Evolutionary conservation across 2,888 invertebrate species (phyloP).

Genomic region (Cephus rjabovi): DNA sequence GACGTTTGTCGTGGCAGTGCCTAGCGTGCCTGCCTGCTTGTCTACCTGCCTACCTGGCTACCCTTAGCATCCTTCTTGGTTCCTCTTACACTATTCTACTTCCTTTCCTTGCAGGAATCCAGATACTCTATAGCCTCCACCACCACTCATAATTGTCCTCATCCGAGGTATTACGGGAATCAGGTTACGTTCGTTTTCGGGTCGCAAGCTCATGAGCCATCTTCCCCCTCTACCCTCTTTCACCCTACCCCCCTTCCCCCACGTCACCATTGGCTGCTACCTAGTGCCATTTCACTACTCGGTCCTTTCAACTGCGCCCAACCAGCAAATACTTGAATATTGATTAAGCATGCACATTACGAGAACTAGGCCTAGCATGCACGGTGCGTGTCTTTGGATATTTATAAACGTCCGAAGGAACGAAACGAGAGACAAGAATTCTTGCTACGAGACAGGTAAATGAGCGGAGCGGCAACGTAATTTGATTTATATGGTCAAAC

Average conservation of each 20-base stretch:
- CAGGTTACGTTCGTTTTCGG: background rate
- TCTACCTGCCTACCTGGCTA: background rate
- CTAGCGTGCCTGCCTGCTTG: slow-evolving; percentile 19
- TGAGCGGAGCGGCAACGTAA: slow-evolving; percentile 15
- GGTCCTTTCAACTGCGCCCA: background rate
- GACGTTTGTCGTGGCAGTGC: slow-evolving; percentile 32
- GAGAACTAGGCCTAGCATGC: slow-evolving; percentile 36
- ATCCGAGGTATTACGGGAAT: slow-evolving; percentile 32
- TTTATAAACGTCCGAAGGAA: slow-evolving; percentile 31
- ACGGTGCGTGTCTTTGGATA: slow-evolving; percentile 46
- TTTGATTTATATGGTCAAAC: slow-evolving; percentile 14
- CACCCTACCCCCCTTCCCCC: no score
- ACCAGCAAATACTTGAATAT: slow-evolving; percentile 48
- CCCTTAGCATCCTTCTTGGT: slow-evolving; percentile 6
- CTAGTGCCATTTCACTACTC: background rate
- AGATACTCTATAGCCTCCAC: slow-evolving; percentile 9
- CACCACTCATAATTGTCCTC: slow-evolving; percentile 52
- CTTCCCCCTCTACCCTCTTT: background rate
- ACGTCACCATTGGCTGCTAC: background rate
- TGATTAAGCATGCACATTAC: slow-evolving; percentile 52
- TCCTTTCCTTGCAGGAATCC: background rate
- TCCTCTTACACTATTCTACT: background rate
- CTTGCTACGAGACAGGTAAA: slow-evolving; percentile 10
- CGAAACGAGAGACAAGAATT: slow-evolving; percentile 5
- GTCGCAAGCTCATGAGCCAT: background rate